Conservation (phyloP, 2,797 vertebrate species). For the Mareca penelope region DNA sequence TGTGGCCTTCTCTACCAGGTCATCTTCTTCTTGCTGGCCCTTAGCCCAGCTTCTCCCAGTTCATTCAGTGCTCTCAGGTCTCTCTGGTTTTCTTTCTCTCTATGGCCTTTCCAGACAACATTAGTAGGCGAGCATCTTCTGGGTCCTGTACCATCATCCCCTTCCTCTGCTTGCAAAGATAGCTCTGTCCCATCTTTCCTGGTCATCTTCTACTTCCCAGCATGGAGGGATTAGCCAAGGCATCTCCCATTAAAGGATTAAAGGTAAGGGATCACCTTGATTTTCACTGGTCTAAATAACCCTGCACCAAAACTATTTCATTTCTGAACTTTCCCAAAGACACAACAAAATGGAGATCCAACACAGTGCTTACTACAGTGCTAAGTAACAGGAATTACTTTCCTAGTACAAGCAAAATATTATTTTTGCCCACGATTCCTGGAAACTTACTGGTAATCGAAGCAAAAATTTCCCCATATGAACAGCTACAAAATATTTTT, state of each 20-base stretch:
- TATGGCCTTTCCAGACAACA: background rate
- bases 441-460: background rate
- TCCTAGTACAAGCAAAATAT: background rate
- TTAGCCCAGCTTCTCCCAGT: background rate
- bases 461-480: background rate
- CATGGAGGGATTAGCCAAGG: background rate
- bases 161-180: background rate
- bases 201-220: background rate
- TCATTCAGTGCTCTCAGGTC: background rate
- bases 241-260: background rate
- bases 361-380: background rate
- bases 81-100: background rate
- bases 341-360: background rate
- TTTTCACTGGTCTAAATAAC: background rate
- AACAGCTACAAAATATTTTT: background rate
- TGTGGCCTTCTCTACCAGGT: background rate
- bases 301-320: background rate
- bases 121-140: background rate
- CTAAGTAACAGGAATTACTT: background rate
- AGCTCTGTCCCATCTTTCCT: background rate
- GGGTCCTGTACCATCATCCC: background rate
- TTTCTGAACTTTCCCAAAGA: background rate
- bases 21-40: background rate
- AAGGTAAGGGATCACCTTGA: background rate
- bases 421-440: background rate